These are phyloP conservation scores for Proales similis DNA, from an alignment of 1,140 invertebrate species.

Conservation along the genomic window DNA sequence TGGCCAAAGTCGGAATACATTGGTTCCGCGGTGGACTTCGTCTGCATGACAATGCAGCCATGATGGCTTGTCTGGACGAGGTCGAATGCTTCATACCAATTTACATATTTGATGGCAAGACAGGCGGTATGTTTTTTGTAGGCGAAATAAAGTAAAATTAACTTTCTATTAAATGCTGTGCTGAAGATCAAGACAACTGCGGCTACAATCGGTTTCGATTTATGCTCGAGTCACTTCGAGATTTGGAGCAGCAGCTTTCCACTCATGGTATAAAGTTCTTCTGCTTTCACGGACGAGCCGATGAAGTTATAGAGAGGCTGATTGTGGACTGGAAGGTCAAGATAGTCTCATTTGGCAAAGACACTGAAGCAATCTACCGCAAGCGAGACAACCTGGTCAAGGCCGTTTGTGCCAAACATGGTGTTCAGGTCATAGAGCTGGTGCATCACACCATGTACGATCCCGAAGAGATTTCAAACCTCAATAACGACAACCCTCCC, in stretches of 20 bases:
- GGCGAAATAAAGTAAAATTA: neutral
- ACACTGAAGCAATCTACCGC: slow-evolving; percentile 66
- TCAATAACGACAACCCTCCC: slow-evolving; percentile 46
- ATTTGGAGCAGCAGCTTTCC: slow-evolving; percentile 43
- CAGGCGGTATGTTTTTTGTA: slow-evolving; percentile 54
- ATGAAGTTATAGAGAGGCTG: slow-evolving; percentile 56
- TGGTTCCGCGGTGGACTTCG: slow-evolving; percentile 69
- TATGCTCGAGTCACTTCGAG: slow-evolving; percentile 44
- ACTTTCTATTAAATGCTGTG: neutral
- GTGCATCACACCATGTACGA: slow-evolving; percentile 49
- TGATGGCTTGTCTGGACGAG: slow-evolving; percentile 59
- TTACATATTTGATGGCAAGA: slow-evolving; percentile 68
- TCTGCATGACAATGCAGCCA: slow-evolving; percentile 66
- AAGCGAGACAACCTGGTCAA: slow-evolving; percentile 60
- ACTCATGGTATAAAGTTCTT: slow-evolving; percentile 44
- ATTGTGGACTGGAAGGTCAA: slow-evolving; percentile 49
- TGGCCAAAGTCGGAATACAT: slow-evolving; percentile 47
- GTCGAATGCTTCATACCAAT: slow-evolving; percentile 56
- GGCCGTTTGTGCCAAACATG: slow-evolving; percentile 56
- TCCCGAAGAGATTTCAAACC: slow-evolving; percentile 44
- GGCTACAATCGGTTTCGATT: slow-evolving; percentile 63
- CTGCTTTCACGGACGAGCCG: slow-evolving; percentile 56
- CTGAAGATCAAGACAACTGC: slow-evolving; percentile 57
- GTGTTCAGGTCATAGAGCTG: slow-evolving; percentile 56
- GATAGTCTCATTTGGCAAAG: slow-evolving; percentile 60